phyloP scores from a whole-genome alignment of 2,113 vertebrate genomes.

The Cygnus buccinator region DNA sequence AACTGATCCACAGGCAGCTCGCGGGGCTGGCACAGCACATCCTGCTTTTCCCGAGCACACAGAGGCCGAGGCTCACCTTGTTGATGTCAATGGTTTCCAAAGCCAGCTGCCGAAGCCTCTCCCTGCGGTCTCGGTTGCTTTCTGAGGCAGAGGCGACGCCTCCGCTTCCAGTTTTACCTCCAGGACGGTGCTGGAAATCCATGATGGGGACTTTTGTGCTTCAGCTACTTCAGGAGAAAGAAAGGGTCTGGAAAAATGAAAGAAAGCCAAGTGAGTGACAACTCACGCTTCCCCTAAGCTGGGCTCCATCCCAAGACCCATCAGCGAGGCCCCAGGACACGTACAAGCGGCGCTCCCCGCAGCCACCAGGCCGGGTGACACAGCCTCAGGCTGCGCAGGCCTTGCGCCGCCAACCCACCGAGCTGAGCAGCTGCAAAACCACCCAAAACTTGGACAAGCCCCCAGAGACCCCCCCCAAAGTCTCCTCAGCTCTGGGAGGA shows the following conservation, averaged over 20 bases:
- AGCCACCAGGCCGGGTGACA: fast-evolving
- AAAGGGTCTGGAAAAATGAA: neutral
- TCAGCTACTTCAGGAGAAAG: neutral
- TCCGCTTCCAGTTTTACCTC: conserved; percentile 95
- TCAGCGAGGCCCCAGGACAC: fast-evolving
- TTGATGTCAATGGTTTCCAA: conserved; percentile 98
- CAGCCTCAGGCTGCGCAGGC: fast-evolving
- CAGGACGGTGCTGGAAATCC: conserved; percentile 98
- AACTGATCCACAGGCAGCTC: fast-evolving
- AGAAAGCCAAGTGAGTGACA: fast-evolving
- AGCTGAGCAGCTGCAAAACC: fast-evolving
- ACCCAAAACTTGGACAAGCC: neutral
- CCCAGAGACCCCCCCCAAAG: neutral
- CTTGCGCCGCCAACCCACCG: fast-evolving
- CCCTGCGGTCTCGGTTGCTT: conserved; percentile 93
- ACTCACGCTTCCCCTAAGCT: fast-evolving
- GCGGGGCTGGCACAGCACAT: fast-evolving
- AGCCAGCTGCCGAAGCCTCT: conserved; percentile 92
- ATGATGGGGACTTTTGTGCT: conserved; percentile 57
- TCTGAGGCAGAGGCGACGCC: conserved; percentile 95
- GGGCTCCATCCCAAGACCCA: fast-evolving
- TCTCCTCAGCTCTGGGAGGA: neutral
- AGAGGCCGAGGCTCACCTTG: conserved; percentile 75
- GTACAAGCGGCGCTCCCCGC: fast-evolving
- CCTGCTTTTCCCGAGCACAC: fast-evolving